Base-by-base conservation (phyloP, 2,113 vertebrate genomes). In the Setophaga kirtlandii region DNA sequence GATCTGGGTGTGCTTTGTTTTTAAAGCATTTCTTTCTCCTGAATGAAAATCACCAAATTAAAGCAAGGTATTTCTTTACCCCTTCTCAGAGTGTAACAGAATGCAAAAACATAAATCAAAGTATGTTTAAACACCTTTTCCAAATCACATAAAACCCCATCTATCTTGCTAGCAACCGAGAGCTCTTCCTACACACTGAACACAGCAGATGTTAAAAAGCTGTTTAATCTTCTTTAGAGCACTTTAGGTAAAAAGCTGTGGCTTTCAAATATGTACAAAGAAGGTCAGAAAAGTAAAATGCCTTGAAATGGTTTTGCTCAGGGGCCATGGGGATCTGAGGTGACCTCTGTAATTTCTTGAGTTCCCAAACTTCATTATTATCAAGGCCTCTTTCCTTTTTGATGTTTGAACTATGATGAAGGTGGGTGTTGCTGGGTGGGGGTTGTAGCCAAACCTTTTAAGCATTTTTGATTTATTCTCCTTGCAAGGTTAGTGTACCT, bases 161-260 rank as follows among this genome's bases (percentile, higher is more conserved):
- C 92, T 49, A 75, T 94, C 94, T 95, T 79, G 79, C 87, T 50
- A 88, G 88, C 88, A 87, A 70, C 39, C 6, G 10, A 80, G 74
- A 83, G 76, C 73, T 96, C 90, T 93, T 80, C 95, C 94, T 76
- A 87, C 76, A 79, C 65, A 60, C 76, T 30, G 52, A 96, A 77
- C 49, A 62, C 53, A 92, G 85, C 83, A 95, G 94, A 95, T 90
- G 93, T 90, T 92, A 84, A 93, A 96, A 92, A 92, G 92, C 89
- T 79, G 76, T 96, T 97, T 95, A 84, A 95, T 95, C 94, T 94
- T 90, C 86, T 83, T 95, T 69, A 92, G 71, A 96, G 71, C 8
- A 52, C 90, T 96, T 86, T 35, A 89, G 92, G 90, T 92, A 96
- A 77, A 90, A 97, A 82, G 58, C 83, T 62, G 76, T 30, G 27